phyloP scores from a whole-genome alignment of 2,113 vertebrate genomes.

The Sinocyclocheilus rhinocerous region DNA sequence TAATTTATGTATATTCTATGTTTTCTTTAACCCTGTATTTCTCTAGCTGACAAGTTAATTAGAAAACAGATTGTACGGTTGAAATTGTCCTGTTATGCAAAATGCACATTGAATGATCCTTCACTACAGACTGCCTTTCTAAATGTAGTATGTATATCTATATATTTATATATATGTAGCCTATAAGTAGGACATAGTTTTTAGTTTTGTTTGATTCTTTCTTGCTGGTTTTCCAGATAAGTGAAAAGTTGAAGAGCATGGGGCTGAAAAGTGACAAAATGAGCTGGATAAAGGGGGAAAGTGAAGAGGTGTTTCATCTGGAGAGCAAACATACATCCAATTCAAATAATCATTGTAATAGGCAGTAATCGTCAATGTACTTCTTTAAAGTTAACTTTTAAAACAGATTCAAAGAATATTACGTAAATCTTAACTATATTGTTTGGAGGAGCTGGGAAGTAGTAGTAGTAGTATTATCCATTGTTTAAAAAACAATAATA shows the following conservation, averaged over 20 bases:
- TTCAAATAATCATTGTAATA: background rate
- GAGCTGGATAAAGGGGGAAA: background rate
- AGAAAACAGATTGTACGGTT: background rate
- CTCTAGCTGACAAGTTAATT: background rate
- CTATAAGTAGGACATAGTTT: background rate
- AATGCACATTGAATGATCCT: background rate
- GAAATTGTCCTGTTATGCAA: background rate
- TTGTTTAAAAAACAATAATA: background rate
- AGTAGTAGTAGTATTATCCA: background rate
- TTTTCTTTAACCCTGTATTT: background rate
- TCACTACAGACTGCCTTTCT: background rate
- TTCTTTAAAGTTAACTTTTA: background rate
- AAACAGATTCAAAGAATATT: background rate
- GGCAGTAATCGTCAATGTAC: background rate
- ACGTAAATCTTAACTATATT: too few relatives aligned
- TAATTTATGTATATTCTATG: background rate
- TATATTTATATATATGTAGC: background rate
- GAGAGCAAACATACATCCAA: background rate
- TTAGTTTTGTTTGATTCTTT: background rate
- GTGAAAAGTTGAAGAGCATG: background rate
- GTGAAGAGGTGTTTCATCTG: constrained; percentile 24
- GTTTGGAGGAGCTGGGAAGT: too few relatives aligned
- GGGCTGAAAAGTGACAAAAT: background rate
- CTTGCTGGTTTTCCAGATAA: constrained; percentile 29
- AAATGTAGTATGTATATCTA: background rate